Evolutionary conservation across 2,797 vertebrate species (phyloP), one percentile per base, ranked within the genome.

Genomic region (Podargus strigoides): DNA sequence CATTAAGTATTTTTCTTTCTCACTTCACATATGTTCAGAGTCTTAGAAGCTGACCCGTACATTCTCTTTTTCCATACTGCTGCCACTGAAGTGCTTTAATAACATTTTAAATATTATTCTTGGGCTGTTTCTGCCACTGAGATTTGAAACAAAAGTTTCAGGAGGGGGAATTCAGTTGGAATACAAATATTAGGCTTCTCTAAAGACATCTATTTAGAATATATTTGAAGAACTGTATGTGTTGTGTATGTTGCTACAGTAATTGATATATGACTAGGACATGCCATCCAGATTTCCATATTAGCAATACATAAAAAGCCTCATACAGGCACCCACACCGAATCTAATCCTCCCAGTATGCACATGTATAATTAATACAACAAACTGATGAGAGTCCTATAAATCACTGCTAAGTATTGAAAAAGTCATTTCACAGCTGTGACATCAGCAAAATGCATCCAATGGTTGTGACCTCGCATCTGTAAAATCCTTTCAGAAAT

Each of bases 1-100:
- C 91, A 95, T 94, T 96, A 93, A 86, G 56, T 85, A 66, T 87
- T 95, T 96, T 95, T 89, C 95, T 92, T 97, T 85, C 67, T 94
- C 56, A 46, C 83, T 94, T 90, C 92, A 94, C 91, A 94, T 87
- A 91, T 93, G 96, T 92, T 89, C 86, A 41, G 90, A 84, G 86
- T 80, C 62, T 91, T 89, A 80, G 84, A 94, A 91, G 60, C 56
- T 94, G 96, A 96, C 94, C 96, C 91, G 84, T 5, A 64, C 22
- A 90, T 56, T 89, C 81, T 79, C 87, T 77, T 89, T 94, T 92
- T 88, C 79, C 73, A 87, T 44, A 60, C 3, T 86, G 85, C 52
- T 73, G 94, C 83, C 94, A 80, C 92, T 72, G 53, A 95, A 87
- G 90, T 94, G 70, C 75, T 87, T 94, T 81, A 83, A 93, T 32